phyloP scores from a whole-genome alignment of 2,113 vertebrate species.

The Pseudois nayaur region DNA sequence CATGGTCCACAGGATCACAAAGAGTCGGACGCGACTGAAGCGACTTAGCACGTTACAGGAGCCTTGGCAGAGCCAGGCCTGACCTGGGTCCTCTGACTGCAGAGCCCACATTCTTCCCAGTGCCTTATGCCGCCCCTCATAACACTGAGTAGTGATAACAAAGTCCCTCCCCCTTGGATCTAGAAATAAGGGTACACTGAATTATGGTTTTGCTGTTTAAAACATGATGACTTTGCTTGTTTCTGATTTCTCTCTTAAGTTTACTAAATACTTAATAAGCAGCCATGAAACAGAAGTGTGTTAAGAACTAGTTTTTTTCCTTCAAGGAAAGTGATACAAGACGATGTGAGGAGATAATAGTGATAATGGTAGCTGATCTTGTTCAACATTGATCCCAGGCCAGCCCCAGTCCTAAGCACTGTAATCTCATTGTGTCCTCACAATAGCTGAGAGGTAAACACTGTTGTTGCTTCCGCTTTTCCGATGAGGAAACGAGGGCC shows the following conservation, averaged over 20 bases:
- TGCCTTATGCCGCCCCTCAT: neutral
- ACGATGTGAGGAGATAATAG: neutral
- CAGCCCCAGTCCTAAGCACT: neutral
- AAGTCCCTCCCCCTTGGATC: neutral
- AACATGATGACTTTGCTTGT: neutral
- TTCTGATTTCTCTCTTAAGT: neutral
- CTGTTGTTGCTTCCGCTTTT: neutral
- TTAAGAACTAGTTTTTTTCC: neutral
- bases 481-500: neutral
- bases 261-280: neutral
- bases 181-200: neutral
- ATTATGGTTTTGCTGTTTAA: neutral
- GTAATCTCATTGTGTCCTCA: neutral
- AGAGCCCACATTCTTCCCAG: neutral
- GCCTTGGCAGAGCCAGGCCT: neutral
- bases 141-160: neutral
- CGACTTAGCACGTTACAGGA: neutral
- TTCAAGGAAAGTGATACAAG: neutral
- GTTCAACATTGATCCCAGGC: neutral
- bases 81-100: neutral
- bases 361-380: neutral
- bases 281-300: neutral
- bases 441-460: neutral
- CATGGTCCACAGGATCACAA: neutral
- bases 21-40: neutral